Conservation (phyloP, 2,888 invertebrate species). For the Merodon equestris region DNA sequence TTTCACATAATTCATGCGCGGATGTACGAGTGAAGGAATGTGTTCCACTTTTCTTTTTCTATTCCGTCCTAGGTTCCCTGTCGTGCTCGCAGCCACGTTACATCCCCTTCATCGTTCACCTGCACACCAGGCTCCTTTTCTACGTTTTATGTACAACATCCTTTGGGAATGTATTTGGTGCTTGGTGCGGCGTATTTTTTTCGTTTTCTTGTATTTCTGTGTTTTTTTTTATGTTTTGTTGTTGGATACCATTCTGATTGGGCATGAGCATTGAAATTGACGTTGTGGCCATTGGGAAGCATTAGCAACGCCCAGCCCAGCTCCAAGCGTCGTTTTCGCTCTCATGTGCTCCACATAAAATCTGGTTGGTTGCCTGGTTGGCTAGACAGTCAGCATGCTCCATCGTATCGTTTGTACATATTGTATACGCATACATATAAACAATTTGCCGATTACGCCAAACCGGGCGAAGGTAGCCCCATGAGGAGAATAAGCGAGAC, state of each 20-base stretch:
- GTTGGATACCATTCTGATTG: conserved; percentile 66
- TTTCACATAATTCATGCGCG: conserved; percentile 64
- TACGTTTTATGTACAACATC: conserved; percentile 41
- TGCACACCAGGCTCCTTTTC: conserved; percentile 27
- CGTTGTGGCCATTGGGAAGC: conserved; percentile 72
- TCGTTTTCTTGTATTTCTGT: conserved; percentile 28
- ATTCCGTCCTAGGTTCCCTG: conserved; percentile 1
- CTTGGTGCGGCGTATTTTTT: too few species aligned
- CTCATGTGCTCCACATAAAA: conserved; percentile 59
- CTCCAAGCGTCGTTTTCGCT: conserved; percentile 53
- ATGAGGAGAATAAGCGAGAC: conserved; percentile 41
- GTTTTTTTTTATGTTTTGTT: conserved; percentile 47
- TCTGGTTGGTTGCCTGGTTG: conserved; percentile 62
- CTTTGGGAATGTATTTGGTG: conserved; percentile 63
- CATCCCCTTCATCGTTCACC: not conserved
- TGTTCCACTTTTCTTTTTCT: conserved; percentile 20
- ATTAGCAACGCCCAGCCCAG: conserved; percentile 70
- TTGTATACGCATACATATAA: conserved; percentile 42
- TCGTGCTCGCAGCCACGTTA: not conserved
- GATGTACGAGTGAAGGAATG: conserved; percentile 4
- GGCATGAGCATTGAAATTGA: conserved; percentile 73
- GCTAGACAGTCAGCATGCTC: conserved; percentile 58
- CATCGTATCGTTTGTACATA: conserved; percentile 45
- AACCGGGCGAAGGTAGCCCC: conserved; percentile 59
- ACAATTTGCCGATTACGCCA: conserved; percentile 31